A percentile compares a stretch with the other conserved stretches of the same genome.
Evolutionary conservation across 2,888 invertebrate genomes (phyloP).

Genomic region (Aphodius granarius): DNA sequence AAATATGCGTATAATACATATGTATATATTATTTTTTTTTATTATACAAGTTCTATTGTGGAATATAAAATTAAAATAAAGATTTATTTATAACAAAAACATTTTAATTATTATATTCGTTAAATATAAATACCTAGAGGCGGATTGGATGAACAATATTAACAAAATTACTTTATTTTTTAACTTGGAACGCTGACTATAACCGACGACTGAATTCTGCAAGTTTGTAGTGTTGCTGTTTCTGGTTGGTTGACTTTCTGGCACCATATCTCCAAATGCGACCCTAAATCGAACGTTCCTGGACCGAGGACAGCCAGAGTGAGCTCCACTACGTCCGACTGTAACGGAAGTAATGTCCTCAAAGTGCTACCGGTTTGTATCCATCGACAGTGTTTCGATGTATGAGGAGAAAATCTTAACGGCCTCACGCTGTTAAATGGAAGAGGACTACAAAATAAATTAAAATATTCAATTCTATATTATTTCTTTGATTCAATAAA

Average conservation of each 20-base stretch:
- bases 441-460: conserved; percentile 27
- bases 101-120: not conserved
- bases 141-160: not conserved
- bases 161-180: not conserved
- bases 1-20: not conserved
- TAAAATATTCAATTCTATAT: conserved; percentile 1
- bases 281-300: conserved; percentile 69
- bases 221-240: conserved; percentile 44
- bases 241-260: conserved; percentile 40
- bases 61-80: not conserved
- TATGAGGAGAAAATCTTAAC: conserved; percentile 40
- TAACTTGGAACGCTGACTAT: conserved; percentile 35
- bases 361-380: conserved; percentile 46
- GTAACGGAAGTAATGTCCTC: conserved; percentile 44
- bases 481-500: conserved; percentile 22
- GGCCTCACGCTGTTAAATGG: conserved; percentile 20
- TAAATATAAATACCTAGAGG: not conserved
- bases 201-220: conserved; percentile 47
- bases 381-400: conserved; percentile 51
- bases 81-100: not conserved
- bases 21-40: not conserved
- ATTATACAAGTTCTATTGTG: not conserved
- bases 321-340: conserved; percentile 44
- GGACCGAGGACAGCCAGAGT: conserved; percentile 64
- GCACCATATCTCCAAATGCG: conserved; percentile 60